Conservation (phyloP, 1,140 invertebrate species). For the Aethina tumida region DNA sequence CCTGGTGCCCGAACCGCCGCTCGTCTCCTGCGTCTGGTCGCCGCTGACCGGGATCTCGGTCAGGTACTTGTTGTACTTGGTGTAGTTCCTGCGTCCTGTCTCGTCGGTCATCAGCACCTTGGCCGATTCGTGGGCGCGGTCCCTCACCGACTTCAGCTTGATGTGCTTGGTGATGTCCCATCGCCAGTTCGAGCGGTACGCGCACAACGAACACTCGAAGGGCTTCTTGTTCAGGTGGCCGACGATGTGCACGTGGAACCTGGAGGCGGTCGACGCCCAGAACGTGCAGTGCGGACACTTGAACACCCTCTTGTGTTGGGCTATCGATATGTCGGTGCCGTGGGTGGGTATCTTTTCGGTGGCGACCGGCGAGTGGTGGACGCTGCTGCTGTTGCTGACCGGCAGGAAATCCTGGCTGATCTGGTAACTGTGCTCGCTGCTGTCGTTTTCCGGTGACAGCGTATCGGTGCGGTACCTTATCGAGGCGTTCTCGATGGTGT, state of each 20-base stretch:
- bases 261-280: slow-evolving; percentile 82
- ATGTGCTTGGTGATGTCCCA: slow-evolving; percentile 97
- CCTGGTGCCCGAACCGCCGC: slow-evolving; percentile 32
- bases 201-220: slow-evolving; percentile 89
- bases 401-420: slow-evolving; percentile 13
- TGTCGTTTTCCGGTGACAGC: slow-evolving; percentile 26
- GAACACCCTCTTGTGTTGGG: slow-evolving; percentile 50
- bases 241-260: slow-evolving; percentile 87
- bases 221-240: slow-evolving; percentile 87
- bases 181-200: slow-evolving; percentile 87
- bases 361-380: slow-evolving; percentile 13
- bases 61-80: slow-evolving; percentile 83
- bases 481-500: slow-evolving; percentile 27
- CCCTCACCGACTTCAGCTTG: slow-evolving; percentile 73
- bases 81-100: slow-evolving; percentile 81
- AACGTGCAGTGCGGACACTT: slow-evolving; percentile 85
- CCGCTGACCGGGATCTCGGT: slow-evolving; percentile 50
- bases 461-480: slow-evolving; percentile 30
- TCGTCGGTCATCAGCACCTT: slow-evolving; percentile 85
- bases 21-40: slow-evolving; percentile 30
- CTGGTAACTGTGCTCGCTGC: slow-evolving; percentile 29
- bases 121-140: slow-evolving; percentile 64
- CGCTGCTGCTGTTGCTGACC: slow-evolving; percentile 8
- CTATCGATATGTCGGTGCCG: slow-evolving; percentile 34
- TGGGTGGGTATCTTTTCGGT: slow-evolving; percentile 35